Conservation (phyloP, 1,140 invertebrate genomes). For the Goniozus legneri region DNA sequence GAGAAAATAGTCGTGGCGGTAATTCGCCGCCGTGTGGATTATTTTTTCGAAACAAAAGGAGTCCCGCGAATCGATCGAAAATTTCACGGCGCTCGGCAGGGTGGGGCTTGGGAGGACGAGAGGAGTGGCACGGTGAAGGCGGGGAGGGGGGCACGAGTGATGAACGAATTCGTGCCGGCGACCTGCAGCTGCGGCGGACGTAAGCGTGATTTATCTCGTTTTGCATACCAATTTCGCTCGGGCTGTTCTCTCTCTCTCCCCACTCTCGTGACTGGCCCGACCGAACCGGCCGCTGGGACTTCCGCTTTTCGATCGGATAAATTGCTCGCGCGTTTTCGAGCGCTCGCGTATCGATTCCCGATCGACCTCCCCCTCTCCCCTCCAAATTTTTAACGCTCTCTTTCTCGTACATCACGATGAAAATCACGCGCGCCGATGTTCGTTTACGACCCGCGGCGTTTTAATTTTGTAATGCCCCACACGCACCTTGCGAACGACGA, state of each 20-base stretch:
- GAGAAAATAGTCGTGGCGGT: too few species aligned
- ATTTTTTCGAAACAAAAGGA: too few species aligned
- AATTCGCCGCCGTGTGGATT: too few species aligned
- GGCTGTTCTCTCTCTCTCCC: constrained; percentile 8
- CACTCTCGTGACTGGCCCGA: too few species aligned
- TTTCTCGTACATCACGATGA: background rate
- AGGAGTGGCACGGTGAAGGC: background rate
- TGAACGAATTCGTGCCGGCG: constrained; percentile 32
- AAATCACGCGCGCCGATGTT: background rate
- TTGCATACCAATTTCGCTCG: constrained; percentile 37
- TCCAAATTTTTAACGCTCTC: background rate
- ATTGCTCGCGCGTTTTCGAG: constrained; percentile 24
- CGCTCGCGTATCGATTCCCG: constrained; percentile 18
- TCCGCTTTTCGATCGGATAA: constrained; percentile 33
- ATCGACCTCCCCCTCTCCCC: constrained; percentile 6
- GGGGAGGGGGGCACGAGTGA: constrained; percentile 15
- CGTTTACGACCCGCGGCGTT: background rate
- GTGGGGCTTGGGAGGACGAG: background rate
- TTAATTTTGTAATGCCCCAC: too few species aligned
- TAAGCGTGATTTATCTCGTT: constrained; percentile 45
- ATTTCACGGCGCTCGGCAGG: constrained; percentile 7
- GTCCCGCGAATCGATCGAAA: constrained; percentile 3
- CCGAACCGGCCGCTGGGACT: constrained; percentile 25
- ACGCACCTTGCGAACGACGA: too few species aligned
- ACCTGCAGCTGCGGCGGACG: constrained; percentile 35